Conservation (phyloP, 2,113 vertebrate genomes). For the Taxidea taxus region DNA sequence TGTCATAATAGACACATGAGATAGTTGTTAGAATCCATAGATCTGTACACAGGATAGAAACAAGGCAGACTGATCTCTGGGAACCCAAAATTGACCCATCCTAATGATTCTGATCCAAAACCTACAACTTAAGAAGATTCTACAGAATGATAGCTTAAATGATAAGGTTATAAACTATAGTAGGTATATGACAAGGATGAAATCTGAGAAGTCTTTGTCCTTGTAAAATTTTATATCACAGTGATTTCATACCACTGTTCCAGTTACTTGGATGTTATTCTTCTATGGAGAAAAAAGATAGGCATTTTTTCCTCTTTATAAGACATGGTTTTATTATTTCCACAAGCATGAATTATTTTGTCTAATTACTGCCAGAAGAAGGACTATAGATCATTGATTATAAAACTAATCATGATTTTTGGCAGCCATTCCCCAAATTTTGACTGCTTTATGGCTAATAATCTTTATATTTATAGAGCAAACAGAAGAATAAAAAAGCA, state of each 20-base stretch:
- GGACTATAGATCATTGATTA: slow-evolving; percentile 53
- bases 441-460: slow-evolving; percentile 48
- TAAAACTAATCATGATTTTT: slow-evolving; percentile 56
- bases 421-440: background rate
- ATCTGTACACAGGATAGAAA: background rate
- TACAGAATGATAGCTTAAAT: background rate
- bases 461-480: slow-evolving; percentile 42
- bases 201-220: background rate
- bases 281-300: background rate
- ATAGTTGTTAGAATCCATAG: background rate
- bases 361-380: slow-evolving; percentile 54
- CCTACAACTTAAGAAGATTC: background rate
- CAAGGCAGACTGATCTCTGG: background rate
- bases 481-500: slow-evolving; percentile 12
- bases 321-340: slow-evolving; percentile 32
- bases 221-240: background rate
- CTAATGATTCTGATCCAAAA: background rate
- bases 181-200: background rate
- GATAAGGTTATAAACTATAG: background rate
- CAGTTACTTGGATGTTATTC: background rate
- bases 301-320: background rate
- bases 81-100: background rate
- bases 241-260: background rate
- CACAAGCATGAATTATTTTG: background rate
- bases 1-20: background rate